A percentile compares a stretch with the other conserved stretches of the same genome.
phyloP scores from a whole-genome alignment of 2,797 vertebrate genomes.

The Malacoraja senta region DNA sequence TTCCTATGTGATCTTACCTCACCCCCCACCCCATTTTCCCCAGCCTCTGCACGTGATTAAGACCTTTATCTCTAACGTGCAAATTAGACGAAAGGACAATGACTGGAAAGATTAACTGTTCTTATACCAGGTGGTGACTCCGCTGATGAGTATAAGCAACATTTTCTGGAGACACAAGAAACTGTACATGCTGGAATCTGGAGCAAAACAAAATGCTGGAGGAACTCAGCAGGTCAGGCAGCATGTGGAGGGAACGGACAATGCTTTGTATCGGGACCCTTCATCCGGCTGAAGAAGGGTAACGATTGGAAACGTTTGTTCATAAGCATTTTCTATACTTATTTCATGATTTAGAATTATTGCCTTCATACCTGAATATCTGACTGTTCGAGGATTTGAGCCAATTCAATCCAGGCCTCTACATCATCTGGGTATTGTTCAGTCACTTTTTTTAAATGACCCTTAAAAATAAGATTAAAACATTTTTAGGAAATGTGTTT shows the following conservation, averaged over 20 bases:
- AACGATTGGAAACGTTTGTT: too few species aligned
- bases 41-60: not conserved
- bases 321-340: not conserved
- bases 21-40: too few species aligned
- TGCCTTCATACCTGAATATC: constrained; percentile 79
- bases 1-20: not conserved
- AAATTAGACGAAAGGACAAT: not conserved
- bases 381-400: constrained; percentile 94
- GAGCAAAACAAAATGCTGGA: too few species aligned
- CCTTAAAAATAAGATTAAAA: constrained; percentile 57
- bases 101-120: not conserved
- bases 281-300: too few species aligned
- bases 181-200: too few species aligned
- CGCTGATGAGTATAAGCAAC: not conserved
- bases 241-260: too few species aligned
- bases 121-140: not conserved
- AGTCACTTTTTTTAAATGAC: constrained; percentile 94
- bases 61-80: not conserved
- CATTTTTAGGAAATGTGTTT: not conserved
- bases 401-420: constrained; percentile 96
- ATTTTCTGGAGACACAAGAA: not conserved
- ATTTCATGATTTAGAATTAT: not conserved
- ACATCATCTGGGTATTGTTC: constrained; percentile 97
- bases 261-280: too few species aligned
- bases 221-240: too few species aligned